Conservation (phyloP, 2,888 invertebrate species). For the Strigamia crassipes region DNA sequence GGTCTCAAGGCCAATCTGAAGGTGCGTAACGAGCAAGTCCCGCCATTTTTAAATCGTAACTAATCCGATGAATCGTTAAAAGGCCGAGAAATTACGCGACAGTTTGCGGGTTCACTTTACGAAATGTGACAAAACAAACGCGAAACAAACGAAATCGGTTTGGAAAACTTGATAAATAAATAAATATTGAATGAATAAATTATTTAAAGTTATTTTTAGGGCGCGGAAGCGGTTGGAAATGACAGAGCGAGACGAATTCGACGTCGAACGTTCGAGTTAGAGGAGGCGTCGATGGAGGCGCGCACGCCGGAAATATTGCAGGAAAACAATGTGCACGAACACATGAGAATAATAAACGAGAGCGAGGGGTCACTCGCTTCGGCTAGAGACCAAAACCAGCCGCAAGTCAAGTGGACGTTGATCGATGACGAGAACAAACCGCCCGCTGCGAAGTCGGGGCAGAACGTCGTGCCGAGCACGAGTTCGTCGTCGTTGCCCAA, state of each 20-base stretch:
- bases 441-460: not conserved
- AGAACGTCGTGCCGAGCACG: not conserved
- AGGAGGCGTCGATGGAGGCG: not conserved
- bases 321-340: not conserved
- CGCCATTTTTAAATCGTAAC: not conserved
- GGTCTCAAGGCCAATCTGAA: not conserved
- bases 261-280: not conserved
- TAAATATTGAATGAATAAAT: too few relatives aligned
- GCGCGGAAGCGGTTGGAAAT: not conserved
- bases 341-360: not conserved
- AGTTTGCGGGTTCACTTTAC: not conserved
- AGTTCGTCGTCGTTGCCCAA: not conserved
- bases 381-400: not conserved
- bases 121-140: not conserved
- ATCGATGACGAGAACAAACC: not conserved
- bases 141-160: not conserved
- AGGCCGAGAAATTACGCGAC: constrained; percentile 1
- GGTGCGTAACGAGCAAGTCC: not conserved
- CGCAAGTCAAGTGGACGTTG: not conserved
- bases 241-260: not conserved
- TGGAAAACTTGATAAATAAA: too few relatives aligned
- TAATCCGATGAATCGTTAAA: not conserved
- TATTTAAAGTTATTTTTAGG: too few relatives aligned
- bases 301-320: not conserved
- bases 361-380: not conserved